phyloP scores from a whole-genome alignment of 2,797 vertebrate genomes.

The Neostethus bicornis region DNA sequence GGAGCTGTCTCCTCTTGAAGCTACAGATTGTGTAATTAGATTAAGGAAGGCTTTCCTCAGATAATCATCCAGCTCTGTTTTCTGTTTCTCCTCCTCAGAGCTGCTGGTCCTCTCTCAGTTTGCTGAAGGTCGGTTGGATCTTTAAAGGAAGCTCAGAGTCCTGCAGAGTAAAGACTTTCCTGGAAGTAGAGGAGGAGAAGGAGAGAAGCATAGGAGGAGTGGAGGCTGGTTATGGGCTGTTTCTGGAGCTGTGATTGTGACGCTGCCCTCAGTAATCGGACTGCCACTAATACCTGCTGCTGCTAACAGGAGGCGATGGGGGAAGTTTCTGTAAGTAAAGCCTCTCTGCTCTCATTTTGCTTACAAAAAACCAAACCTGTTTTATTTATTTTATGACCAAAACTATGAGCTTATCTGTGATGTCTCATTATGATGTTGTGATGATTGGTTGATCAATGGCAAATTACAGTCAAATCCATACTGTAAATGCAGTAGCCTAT shows the following conservation, averaged over 20 bases:
- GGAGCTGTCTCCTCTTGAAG: constrained; percentile 59
- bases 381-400: neutral
- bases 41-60: constrained; percentile 90
- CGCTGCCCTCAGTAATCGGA: constrained; percentile 51
- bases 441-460: constrained; percentile 3
- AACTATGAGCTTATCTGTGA: neutral
- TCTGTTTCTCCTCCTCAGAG: constrained; percentile 73
- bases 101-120: constrained; percentile 41
- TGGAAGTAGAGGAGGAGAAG: constrained; percentile 29
- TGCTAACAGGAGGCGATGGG: constrained; percentile 71
- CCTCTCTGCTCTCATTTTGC: constrained; percentile 29
- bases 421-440: neutral
- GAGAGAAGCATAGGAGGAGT: no score
- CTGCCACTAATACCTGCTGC: constrained; percentile 61
- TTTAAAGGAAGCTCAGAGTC: constrained; percentile 38
- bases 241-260: constrained; percentile 55
- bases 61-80: constrained; percentile 86
- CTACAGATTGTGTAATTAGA: constrained; percentile 90
- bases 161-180: constrained; percentile 45
- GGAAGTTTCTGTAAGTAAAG: constrained; percentile 71
- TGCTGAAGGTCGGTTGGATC: constrained; percentile 83
- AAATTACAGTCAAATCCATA: neutral
- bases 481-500: neutral
- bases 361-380: neutral
- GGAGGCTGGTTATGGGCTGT: constrained; percentile 55